A percentile compares a stretch with the other conserved stretches of the same genome.
Conservation (phyloP, 2,113 vertebrate species). For the Anser brachyrhynchus region DNA sequence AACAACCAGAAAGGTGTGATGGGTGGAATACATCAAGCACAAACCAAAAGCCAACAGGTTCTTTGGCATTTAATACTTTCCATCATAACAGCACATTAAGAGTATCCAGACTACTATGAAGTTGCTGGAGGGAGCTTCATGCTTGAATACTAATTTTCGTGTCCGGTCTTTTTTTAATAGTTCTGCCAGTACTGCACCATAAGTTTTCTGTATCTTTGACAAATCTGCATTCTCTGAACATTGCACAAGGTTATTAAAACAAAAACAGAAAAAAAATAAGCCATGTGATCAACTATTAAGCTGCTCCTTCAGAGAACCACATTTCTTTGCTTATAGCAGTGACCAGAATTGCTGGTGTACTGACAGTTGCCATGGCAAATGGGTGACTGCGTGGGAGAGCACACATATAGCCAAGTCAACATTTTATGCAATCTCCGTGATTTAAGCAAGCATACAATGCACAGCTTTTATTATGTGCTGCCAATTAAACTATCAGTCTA, state of each 20-base stretch:
- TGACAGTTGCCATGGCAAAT: constrained; percentile 65
- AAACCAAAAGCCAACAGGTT: constrained; percentile 14
- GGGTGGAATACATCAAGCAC: constrained; percentile 32
- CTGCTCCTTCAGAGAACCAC: constrained; percentile 16
- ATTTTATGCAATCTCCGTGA: constrained; percentile 40
- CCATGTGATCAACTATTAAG: constrained; percentile 16
- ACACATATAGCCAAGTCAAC: constrained; percentile 62
- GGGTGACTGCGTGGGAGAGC: constrained; percentile 48
- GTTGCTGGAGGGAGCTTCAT: neutral
- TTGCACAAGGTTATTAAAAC: neutral
- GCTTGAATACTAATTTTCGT: neutral
- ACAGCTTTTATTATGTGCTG: constrained; percentile 5
- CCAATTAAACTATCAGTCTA: neutral
- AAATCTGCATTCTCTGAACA: constrained; percentile 14
- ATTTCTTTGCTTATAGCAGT: constrained; percentile 24
- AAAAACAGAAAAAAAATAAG: neutral
- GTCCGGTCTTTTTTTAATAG: neutral
- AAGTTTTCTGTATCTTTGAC: constrained; percentile 7
- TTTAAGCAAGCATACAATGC: constrained; percentile 37
- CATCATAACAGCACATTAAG: neutral
- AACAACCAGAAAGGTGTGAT: neutral
- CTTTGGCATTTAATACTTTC: constrained; percentile 9
- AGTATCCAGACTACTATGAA: constrained; percentile 2
- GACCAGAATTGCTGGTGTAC: constrained; percentile 61
- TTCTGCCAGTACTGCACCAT: neutral